Evolutionary conservation across 1,140 invertebrate species (phyloP), one percentile per base, ranked within the genome.

Genomic region (Caenorhabditis brenneri): DNA sequence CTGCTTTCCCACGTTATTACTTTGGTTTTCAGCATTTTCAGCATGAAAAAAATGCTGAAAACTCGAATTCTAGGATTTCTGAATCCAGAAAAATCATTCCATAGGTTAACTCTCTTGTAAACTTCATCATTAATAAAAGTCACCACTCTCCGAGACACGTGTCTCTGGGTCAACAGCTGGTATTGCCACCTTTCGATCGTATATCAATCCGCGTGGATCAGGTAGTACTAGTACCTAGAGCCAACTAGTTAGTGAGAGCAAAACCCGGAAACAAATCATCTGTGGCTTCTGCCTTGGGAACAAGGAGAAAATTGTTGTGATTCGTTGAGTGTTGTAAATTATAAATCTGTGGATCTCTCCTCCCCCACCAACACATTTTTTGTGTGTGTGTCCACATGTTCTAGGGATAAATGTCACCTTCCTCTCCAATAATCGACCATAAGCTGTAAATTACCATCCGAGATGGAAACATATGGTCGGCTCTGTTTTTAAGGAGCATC

Each of bases 391-490:
- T 36, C 16, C 65, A 74, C 65, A 74, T 74, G 65, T 74, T 74
- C 65, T 36, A 16, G 31, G 58, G 10, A 51, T 51, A 65, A 36
- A 65, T 58, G 31, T 65, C 31, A 36, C 31, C 31, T 12, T 51
- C 12, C 9, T n/a, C 16, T 3, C 15, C 65, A 74, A 74, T 74
- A 74, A 74, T 74, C 65, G 65, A 42, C 65, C 33, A 39, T 74
- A 74, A 74, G 65, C 65, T 74, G 65, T 74, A 74, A 74, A 74
- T 74, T 74, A 74, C 36, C 65, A n/a, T 74, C 53, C 24, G 12
- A 74, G 10, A 16, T 16, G 3, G n/a, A 42, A 36, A 46, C 65
- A 74, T 74, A 74, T 74, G 65, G 65, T 39, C 36, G 36, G 36
- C 12, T 2, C 36, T 33, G 19, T 15, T 65, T 65, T 65, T 10